Base-by-base conservation (phyloP, 1,140 invertebrate genomes). In the Psilanteris sp. region DNA sequence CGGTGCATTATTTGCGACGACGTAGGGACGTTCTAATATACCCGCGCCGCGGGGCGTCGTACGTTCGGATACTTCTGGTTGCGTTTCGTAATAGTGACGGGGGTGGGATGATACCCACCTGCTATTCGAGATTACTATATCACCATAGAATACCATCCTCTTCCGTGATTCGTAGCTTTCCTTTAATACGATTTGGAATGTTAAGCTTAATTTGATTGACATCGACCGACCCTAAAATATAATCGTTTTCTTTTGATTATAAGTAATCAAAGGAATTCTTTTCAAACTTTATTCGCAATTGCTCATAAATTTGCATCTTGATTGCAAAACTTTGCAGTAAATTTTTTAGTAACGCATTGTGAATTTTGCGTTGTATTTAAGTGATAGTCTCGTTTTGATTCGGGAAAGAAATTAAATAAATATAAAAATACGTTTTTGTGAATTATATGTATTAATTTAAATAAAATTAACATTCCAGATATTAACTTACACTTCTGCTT, bases 1-100 rank as follows among this genome's bases (percentile, higher is more conserved):
- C 20, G 20, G 37, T 72, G 78, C 11, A 14, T 79, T 81, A 80
- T 81, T 81, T 78, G 76, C 44, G 78, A 81, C 39, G 43, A 73
- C 26, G 36, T 67, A 57, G 75, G 75, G 64, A 74, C 64, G 57
- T 59, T 71, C 68, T 76, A 82, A 84, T 84, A 83, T 83, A 80
- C 75, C 50, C 67, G 79, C 76, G 76, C 81, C 82, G 81, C 70
- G 75, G 66, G 24, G 80, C 48, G 50, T 71, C 74, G 79, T 67
- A 54, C 61, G 62, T 75, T 81, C 77, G 71, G 75, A 70, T 73
- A 82, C 82, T 81, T 81, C 80, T 81, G 80, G 79, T 81, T 81
- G 80, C 74, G 77, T 75, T 79, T 52, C 76, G 77, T 81, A 83
- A 81, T 83, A 55, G 66, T 55, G 20, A 71, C 66, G 76, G 74